Evolutionary conservation across 1,140 invertebrate species (phyloP), one percentile per base, ranked within the genome.

Genomic region (Bombyx mandarina): DNA sequence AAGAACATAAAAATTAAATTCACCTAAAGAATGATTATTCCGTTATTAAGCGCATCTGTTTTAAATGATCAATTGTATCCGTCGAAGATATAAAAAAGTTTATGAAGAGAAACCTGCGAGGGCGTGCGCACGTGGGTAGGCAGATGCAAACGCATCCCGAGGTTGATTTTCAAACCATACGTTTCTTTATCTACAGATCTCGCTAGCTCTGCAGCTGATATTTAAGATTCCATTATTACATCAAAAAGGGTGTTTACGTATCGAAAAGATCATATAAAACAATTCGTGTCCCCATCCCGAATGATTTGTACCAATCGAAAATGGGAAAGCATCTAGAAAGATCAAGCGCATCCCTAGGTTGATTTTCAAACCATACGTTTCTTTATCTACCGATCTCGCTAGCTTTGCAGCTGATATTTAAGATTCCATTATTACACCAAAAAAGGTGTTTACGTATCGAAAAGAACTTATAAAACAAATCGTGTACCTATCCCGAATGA

Each of bases 71-170:
- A 82, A 84, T 35, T 82, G 75, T 66, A 71, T 70, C 74, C 61
- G 69, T 66, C 57, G 67, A 61, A 53, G 68, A 71, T 75, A 71
- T 75, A 74, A 80, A 79, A 75, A 77, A 74, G 58, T 61, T 71
- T 71, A 67, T 66, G 48, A 69, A 70, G 72, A 77, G 77, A 81
- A 82, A 84, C 73, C 79, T 61, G 71, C 69, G 71, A 73, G 66
- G 65, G 73, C 73, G 80, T 61, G 62, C 71, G 80, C 81, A 85
- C 83, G 83, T 86, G 83, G 83, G 83, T 62, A 60, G 83, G 75
- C 81, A 86, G 79, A 86, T 86, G 83, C 71, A 61, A 54, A 67
- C 71, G 74, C 75, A 80, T 75, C 77, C 59, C 59, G 62, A 54
- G 61, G 57, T 60, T 61, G 60, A 67, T 71, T 69, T 73, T 69